Conservation (phyloP, 2,888 invertebrate genomes). For the Parthenolecanium corni region DNA sequence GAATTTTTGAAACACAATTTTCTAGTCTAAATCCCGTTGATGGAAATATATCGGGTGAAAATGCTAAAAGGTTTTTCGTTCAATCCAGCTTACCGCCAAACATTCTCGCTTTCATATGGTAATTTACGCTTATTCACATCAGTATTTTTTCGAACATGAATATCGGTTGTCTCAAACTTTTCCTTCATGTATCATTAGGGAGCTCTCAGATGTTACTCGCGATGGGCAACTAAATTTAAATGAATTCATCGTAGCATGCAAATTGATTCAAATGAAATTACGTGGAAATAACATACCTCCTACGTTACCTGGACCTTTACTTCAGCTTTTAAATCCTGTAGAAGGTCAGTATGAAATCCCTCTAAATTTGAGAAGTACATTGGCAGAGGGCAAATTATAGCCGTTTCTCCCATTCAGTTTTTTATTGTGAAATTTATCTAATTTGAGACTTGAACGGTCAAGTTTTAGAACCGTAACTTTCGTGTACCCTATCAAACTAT, state of each 20-base stretch:
- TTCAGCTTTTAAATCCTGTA: background rate
- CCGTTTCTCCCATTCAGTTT: too few species aligned
- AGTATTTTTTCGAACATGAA: background rate
- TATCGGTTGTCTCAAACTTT: background rate
- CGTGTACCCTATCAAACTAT: too few species aligned
- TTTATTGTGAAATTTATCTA: too few species aligned
- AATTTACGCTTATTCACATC: conserved; percentile 36
- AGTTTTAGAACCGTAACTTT: too few species aligned
- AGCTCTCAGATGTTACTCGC: conserved; percentile 83
- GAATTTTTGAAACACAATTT: conserved; percentile 85
- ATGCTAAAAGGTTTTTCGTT: conserved; percentile 85
- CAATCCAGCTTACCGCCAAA: conserved; percentile 83
- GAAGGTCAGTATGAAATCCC: conserved; percentile 6
- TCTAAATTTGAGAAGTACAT: background rate
- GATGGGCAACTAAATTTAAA: conserved; percentile 93
- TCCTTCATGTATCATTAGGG: conserved; percentile 44
- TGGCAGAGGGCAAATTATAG: background rate
- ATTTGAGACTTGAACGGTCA: too few species aligned
- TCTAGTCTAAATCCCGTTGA: conserved; percentile 70
- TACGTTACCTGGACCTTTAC: conserved; percentile 61
- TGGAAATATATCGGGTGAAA: conserved; percentile 81
- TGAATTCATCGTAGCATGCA: conserved; percentile 97
- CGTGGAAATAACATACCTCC: conserved; percentile 85
- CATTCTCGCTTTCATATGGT: conserved; percentile 92
- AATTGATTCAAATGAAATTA: conserved; percentile 84